Percentiles rank a stretch among this genome's conserved stretches.
These are phyloP conservation scores for Ophioninae sp. DNA, from an alignment of 2,888 invertebrate genomes.

Conservation along the genomic window DNA sequence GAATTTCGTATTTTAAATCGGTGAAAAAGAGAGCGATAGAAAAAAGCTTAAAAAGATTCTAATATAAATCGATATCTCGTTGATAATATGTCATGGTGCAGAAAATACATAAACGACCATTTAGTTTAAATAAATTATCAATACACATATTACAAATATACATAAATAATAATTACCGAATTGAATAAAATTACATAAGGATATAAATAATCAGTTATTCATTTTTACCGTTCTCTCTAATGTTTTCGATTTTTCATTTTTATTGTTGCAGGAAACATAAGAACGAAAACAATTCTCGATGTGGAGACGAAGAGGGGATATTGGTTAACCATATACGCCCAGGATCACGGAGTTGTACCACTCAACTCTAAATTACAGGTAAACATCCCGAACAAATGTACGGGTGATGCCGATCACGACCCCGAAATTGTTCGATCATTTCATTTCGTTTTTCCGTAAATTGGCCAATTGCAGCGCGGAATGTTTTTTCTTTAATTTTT, in stretches of 20 bases:
- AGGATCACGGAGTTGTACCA: constrained; percentile 95
- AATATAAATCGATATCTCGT: no score
- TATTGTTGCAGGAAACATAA: constrained; percentile 87
- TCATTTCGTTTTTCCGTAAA: constrained; percentile 38
- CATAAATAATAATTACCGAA: background rate
- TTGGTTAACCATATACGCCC: constrained; percentile 97
- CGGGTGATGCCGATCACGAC: background rate
- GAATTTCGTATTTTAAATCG: no score
- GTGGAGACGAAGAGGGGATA: constrained; percentile 93
- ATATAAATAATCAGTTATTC: background rate
- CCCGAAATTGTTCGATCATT: background rate
- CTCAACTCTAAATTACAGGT: constrained; percentile 92
- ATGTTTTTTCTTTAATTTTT: background rate
- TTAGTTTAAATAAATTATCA: no score
- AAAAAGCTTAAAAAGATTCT: no score
- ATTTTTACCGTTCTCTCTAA: constrained; percentile 39
- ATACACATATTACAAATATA: no score
- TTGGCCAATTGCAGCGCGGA: constrained; percentile 6
- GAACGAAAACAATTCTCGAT: constrained; percentile 92
- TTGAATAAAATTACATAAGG: background rate
- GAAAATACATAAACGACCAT: no score
- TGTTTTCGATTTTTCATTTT: background rate
- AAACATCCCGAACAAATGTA: constrained; percentile 41
- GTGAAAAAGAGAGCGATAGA: no score
- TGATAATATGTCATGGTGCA: no score